Conservation (phyloP, 2,113 vertebrate species). For the Campylorhamphus procurvoides region DNA sequence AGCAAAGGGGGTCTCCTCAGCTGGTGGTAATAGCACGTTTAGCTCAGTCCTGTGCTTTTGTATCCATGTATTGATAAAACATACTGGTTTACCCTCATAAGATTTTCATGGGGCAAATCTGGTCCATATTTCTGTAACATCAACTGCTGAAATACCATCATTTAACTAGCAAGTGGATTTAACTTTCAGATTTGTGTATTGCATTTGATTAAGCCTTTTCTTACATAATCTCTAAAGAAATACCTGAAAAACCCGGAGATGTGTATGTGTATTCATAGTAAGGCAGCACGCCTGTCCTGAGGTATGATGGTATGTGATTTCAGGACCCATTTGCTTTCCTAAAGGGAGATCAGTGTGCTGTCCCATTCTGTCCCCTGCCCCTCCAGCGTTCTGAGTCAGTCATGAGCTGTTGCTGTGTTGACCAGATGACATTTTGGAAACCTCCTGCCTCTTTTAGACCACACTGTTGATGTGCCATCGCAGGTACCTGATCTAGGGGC, state of each 20-base stretch:
- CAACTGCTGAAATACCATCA: background rate
- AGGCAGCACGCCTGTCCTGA: background rate
- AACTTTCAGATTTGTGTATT: background rate
- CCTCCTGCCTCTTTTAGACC: background rate
- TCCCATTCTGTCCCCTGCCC: background rate
- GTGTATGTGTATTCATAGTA: accelerated
- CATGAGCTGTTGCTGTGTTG: background rate
- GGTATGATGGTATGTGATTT: background rate
- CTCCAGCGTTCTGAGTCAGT: background rate
- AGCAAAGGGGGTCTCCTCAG: background rate
- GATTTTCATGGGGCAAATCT: background rate
- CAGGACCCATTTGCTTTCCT: background rate
- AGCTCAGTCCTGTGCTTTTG: background rate
- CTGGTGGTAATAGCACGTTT: background rate
- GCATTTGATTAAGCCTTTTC: background rate
- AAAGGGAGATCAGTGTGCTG: background rate
- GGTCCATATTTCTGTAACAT: background rate
- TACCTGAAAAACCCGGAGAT: background rate
- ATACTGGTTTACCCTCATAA: background rate
- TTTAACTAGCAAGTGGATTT: background rate
- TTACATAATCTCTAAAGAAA: background rate
- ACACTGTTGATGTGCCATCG: background rate
- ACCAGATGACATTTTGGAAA: background rate
- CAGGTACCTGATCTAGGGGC: background rate
- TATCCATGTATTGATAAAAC: background rate